These are phyloP conservation scores for Petrocephalus sullivani DNA, from an alignment of 2,797 vertebrate species.

Conservation along the genomic window DNA sequence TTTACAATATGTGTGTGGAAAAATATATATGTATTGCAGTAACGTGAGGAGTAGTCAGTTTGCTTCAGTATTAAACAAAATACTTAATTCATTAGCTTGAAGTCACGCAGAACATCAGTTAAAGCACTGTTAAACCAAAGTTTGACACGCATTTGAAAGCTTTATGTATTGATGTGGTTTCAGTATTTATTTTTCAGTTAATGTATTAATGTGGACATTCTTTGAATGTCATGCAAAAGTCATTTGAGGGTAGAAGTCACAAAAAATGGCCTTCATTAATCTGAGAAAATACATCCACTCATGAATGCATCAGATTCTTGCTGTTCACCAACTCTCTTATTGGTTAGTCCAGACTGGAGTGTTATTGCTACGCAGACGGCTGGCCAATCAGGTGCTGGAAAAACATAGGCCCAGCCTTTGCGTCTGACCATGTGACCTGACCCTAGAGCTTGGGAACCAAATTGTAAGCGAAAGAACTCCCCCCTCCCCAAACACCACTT, in stretches of 20 bases:
- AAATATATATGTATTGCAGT: not conserved
- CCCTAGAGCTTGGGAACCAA: constrained; percentile 22
- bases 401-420: not conserved
- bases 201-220: not conserved
- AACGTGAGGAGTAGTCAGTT: not conserved
- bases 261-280: not conserved
- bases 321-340: not conserved
- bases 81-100: not conserved
- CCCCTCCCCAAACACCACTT: not conserved
- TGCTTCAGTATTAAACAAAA: not conserved
- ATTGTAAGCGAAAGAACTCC: not conserved
- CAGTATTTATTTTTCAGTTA: not conserved
- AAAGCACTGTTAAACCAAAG: not conserved
- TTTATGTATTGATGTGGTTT: not conserved
- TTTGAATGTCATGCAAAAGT: not conserved
- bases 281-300: not conserved
- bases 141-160: not conserved
- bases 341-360: not conserved
- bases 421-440: constrained; percentile 15
- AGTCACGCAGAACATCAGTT: not conserved
- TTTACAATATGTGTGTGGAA: not conserved
- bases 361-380: not conserved
- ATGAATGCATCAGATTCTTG: not conserved
- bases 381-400: not conserved
- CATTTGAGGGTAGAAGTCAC: not conserved